A percentile compares a stretch with the other conserved stretches of the same genome.
These are phyloP conservation scores for Enteromius viviparus DNA, from an alignment of 2,797 vertebrate species.

Conservation along the genomic window DNA sequence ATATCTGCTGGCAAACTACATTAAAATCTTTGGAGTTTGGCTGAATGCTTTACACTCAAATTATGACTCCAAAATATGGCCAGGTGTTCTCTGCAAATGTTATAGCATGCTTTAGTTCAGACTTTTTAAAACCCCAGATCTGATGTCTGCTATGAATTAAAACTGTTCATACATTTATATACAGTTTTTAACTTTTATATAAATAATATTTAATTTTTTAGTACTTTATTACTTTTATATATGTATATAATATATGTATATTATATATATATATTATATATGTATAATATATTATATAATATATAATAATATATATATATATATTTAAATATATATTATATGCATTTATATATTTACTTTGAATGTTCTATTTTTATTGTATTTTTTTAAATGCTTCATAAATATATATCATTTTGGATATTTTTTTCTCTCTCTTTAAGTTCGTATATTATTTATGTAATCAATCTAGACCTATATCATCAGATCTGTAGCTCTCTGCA, in stretches of 20 bases:
- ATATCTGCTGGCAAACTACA: background rate
- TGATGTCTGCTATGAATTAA: background rate
- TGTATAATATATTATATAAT: too few relatives aligned
- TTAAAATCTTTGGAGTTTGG: background rate
- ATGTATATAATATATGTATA: too few relatives aligned
- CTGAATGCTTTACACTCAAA: background rate
- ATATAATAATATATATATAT: too few relatives aligned
- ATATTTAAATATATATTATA: too few relatives aligned
- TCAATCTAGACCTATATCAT: background rate
- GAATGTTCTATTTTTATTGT: too few relatives aligned
- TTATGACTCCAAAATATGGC: constrained; percentile 9
- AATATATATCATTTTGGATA: too few relatives aligned
- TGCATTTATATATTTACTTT: too few relatives aligned
- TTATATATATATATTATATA: too few relatives aligned
- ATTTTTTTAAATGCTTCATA: too few relatives aligned
- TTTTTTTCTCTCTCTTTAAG: background rate
- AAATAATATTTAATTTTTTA: background rate
- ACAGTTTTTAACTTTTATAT: too few relatives aligned
- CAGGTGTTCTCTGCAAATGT: constrained; percentile 2
- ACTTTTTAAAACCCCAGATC: background rate
- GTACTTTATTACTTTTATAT: too few relatives aligned
- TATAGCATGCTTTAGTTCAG: constrained; percentile 9
- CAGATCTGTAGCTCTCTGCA: constrained; percentile 22
- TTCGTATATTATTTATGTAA: background rate
- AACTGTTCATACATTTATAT: too few relatives aligned